Conservation (phyloP, 2,888 invertebrate genomes). For the Paralinhomoeus sp. region DNA sequence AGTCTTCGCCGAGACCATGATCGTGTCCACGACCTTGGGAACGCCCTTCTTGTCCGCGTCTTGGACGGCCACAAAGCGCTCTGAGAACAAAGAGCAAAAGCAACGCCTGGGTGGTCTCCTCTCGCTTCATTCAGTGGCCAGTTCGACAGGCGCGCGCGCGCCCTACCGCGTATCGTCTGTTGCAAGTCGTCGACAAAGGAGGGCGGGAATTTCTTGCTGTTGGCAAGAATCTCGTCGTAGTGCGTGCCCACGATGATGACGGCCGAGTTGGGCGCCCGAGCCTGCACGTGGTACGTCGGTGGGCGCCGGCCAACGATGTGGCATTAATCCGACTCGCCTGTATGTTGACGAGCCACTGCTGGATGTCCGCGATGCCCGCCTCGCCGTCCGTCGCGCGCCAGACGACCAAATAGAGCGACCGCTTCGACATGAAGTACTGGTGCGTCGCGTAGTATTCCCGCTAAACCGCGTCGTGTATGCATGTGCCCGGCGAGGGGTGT, state of each 20-base stretch:
- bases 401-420: conserved; percentile 76
- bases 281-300: no score
- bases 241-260: conserved; percentile 90
- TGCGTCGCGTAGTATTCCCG: conserved; percentile 91
- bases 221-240: conserved; percentile 51
- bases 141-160: no score
- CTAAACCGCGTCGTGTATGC: conserved; percentile 15
- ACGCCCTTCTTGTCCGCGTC: conserved; percentile 66
- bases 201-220: conserved; percentile 36
- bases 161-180: conserved; percentile 50
- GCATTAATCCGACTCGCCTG: conserved; percentile 34
- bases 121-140: no score
- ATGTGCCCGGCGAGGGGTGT: no score
- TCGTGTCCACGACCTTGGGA: conserved; percentile 69
- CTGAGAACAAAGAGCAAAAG: no score
- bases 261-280: conserved; percentile 80
- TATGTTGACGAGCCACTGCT: conserved; percentile 86
- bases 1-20: conserved; percentile 69
- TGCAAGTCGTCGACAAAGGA: conserved; percentile 52
- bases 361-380: conserved; percentile 61
- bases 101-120: no score
- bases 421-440: conserved; percentile 84
- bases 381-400: conserved; percentile 83
- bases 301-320: background rate
- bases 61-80: conserved; percentile 58